Evolutionary conservation across 2,797 vertebrate species (phyloP).

Genomic region (Oreochromis grahami): DNA sequence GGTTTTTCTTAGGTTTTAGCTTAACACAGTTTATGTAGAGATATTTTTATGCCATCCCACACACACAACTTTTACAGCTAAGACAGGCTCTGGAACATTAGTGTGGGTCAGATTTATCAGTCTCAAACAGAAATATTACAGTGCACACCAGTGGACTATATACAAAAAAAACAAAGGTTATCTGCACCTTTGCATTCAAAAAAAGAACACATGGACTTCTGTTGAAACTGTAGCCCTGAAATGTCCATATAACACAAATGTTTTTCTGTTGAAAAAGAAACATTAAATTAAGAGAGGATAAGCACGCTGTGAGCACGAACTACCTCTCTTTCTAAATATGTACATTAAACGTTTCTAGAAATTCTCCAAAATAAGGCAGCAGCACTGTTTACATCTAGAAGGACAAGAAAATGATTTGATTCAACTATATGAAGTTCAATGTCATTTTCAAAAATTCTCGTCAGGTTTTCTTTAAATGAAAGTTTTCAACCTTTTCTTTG

Average conservation of each 20-base stretch:
- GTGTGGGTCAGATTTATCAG: conserved; percentile 8
- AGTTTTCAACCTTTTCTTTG: conserved; percentile 13
- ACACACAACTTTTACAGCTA: neutral
- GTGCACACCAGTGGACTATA: conserved; percentile 26
- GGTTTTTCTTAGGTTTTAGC: conserved; percentile 7
- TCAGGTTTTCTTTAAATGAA: neutral
- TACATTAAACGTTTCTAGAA: conserved; percentile 33
- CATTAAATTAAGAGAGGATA: conserved; percentile 8
- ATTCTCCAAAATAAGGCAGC: conserved; percentile 51
- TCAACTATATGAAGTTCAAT: neutral
- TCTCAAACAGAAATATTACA: neutral
- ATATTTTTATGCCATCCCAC: neutral
- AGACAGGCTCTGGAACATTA: neutral
- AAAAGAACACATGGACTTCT: neutral
- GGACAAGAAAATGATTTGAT: neutral
- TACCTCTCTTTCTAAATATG: conserved; percentile 50
- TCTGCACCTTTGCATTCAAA: conserved; percentile 2
- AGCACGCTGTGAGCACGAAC: conserved; percentile 74
- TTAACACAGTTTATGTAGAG: neutral
- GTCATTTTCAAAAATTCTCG: neutral
- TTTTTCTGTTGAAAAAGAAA: conserved; percentile 1
- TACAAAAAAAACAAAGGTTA: neutral
- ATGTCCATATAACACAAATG: conserved; percentile 15
- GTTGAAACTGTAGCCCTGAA: conserved; percentile 15
- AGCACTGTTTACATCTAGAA: conserved; percentile 43